These are phyloP conservation scores for Tortricodes alternella DNA, from an alignment of 2,888 invertebrate species.

Conservation along the genomic window DNA sequence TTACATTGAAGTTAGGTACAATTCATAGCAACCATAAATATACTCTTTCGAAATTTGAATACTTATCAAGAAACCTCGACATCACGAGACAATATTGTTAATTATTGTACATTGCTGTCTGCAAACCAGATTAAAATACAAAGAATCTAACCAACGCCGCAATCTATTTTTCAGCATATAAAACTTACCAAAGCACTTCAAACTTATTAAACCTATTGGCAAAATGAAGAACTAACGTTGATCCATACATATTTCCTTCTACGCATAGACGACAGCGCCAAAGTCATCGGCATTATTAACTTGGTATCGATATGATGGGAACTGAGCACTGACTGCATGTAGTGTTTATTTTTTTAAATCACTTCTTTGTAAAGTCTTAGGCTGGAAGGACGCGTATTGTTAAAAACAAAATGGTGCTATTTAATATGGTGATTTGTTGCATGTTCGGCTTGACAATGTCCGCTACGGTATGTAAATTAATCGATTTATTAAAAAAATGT, in stretches of 20 bases:
- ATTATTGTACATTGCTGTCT: background rate
- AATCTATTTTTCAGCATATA: background rate
- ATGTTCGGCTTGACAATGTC: conserved; percentile 40
- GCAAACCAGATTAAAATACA: background rate
- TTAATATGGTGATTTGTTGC: conserved; percentile 42
- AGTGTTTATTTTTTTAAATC: conserved; percentile 8
- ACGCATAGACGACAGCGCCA: background rate
- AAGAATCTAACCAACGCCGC: background rate
- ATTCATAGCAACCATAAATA: no score
- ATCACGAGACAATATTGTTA: no score
- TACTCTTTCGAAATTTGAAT: no score
- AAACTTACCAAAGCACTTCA: background rate
- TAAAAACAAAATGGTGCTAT: conserved; percentile 31
- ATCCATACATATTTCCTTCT: background rate
- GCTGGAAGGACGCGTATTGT: conserved; percentile 3
- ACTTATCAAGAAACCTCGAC: no score
- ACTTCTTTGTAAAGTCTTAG: conserved; percentile 9
- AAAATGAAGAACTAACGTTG: background rate
- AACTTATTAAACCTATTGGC: background rate
- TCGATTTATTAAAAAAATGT: conserved; percentile 18
- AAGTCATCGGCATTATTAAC: background rate
- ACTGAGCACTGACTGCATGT: background rate
- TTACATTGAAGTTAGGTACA: no score
- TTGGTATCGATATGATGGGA: background rate
- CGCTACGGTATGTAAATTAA: conserved; percentile 44